phyloP scores from a whole-genome alignment of 37 sponge, comb jelly and placozoan species.

The Beroe forskalii region DNA sequence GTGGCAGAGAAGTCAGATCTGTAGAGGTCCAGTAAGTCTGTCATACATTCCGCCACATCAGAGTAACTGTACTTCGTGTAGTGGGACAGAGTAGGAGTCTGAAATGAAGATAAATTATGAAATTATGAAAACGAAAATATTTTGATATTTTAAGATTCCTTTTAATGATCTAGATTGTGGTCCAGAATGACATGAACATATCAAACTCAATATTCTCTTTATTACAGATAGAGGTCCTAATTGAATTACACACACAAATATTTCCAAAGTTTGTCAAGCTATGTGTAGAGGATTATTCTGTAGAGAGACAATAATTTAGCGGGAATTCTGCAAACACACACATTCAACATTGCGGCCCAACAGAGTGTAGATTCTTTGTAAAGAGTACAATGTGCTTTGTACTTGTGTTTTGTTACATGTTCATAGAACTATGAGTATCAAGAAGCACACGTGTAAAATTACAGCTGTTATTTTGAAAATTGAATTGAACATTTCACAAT shows the following conservation, averaged over 20 bases:
- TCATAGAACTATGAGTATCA: too few relatives aligned
- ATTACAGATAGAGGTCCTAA: not conserved
- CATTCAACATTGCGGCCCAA: not conserved
- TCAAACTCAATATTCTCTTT: too few relatives aligned
- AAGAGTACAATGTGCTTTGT: not conserved
- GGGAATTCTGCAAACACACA: too few relatives aligned
- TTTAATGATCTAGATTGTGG: too few relatives aligned
- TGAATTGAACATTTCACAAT: too few relatives aligned
- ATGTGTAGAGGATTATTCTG: too few relatives aligned
- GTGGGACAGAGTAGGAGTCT: conserved; percentile 58
- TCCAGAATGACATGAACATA: too few relatives aligned
- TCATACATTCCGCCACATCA: conserved; percentile 43
- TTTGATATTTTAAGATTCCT: not conserved
- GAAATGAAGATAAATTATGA: not conserved
- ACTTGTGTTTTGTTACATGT: too few relatives aligned
- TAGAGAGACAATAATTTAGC: too few relatives aligned
- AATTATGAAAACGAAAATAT: not conserved
- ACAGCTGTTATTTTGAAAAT: too few relatives aligned
- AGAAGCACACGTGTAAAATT: too few relatives aligned
- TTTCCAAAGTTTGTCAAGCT: not conserved
- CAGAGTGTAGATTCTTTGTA: not conserved
- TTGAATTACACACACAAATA: not conserved
- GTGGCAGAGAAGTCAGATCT: not conserved
- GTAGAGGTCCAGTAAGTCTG: conserved; percentile 21
- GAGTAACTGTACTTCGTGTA: conserved; percentile 26